phyloP scores from a whole-genome alignment of 1,140 invertebrate genomes.

The Subanguina moxae region DNA sequence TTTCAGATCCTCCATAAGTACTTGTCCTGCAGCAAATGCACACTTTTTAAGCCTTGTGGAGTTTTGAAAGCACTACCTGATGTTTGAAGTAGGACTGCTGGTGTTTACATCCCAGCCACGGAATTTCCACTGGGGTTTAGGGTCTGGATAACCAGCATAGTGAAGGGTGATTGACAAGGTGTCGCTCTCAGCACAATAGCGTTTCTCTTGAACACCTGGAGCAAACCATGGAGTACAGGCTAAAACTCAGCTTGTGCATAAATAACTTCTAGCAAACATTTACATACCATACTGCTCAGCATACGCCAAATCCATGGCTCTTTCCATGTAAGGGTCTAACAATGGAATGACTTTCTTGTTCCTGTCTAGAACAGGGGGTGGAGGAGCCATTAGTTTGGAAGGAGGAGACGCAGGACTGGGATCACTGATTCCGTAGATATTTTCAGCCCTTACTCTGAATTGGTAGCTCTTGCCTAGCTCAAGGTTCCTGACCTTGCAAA shows the following conservation, averaged over 20 bases:
- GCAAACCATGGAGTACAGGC: conserved; percentile 58
- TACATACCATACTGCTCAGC: conserved; percentile 53
- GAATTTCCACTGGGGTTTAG: conserved; percentile 58
- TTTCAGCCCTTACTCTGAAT: conserved; percentile 87
- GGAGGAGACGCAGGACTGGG: conserved; percentile 67
- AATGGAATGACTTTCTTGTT: conserved; percentile 56
- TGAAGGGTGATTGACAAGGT: conserved; percentile 51
- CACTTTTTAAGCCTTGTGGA: not conserved
- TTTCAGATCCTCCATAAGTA: conserved; percentile 54
- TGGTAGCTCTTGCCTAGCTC: conserved; percentile 58
- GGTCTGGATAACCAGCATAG: conserved; percentile 56
- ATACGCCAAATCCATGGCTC: conserved; percentile 48
- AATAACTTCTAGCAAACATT: too few relatives aligned
- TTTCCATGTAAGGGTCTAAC: conserved; percentile 58
- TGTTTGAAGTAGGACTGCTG: conserved; percentile 48
- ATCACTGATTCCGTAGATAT: conserved; percentile 91
- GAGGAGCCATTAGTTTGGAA: conserved; percentile 57
- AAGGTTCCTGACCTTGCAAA: conserved; percentile 59
- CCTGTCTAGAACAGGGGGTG: conserved; percentile 55
- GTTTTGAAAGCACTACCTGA: conserved; percentile 19
- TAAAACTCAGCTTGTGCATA: too few relatives aligned
- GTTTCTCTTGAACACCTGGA: conserved; percentile 53
- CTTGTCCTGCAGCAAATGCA: conserved; percentile 39
- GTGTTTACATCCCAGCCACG: conserved; percentile 57
- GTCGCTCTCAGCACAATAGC: conserved; percentile 58